Percentiles rank a stretch among this genome's conserved stretches.
Conservation (phyloP, 2,113 vertebrate species). For the Pungitius pungitius region DNA sequence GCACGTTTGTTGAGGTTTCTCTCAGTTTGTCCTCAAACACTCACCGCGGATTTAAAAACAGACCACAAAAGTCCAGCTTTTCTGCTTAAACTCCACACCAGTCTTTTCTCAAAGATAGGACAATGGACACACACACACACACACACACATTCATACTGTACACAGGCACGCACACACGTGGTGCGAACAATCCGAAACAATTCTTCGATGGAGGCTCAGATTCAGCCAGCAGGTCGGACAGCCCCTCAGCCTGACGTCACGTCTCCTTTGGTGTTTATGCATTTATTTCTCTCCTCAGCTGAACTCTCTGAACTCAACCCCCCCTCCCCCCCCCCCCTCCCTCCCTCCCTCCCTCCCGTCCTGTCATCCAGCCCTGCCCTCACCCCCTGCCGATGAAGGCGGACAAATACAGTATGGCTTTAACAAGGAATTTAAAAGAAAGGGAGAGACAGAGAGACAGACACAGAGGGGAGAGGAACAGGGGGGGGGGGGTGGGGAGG, state of each 20-base stretch:
- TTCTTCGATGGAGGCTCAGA: conserved; percentile 70
- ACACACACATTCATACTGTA: conserved; percentile 60
- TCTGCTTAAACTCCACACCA: conserved; percentile 61
- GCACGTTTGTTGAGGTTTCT: conserved; percentile 42
- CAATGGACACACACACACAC: conserved; percentile 49
- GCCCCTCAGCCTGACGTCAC: conserved; percentile 80
- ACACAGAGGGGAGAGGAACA: conserved; percentile 43
- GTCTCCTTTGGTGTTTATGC: conserved; percentile 83
- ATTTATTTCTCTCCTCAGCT: conserved; percentile 83
- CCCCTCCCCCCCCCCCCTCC: conserved; percentile 23
- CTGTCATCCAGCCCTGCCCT: conserved; percentile 64
- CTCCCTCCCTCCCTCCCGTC: conserved; percentile 33
- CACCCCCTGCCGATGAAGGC: conserved; percentile 72
- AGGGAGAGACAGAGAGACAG: conserved; percentile 36
- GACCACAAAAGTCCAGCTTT: conserved; percentile 59
- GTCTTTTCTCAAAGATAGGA: conserved; percentile 63
- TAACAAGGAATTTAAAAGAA: conserved; percentile 53
- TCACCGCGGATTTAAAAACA: conserved; percentile 58
- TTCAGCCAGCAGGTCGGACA: conserved; percentile 78
- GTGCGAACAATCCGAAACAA: conserved; percentile 67
- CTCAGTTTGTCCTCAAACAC: conserved; percentile 48
- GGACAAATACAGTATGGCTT: conserved; percentile 71
- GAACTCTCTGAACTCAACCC: conserved; percentile 79
- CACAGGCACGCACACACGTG: conserved; percentile 48
- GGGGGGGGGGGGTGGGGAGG: conserved; percentile 10